Conservation (phyloP, 2,113 vertebrate species). For the Alligator mississippiensis region DNA sequence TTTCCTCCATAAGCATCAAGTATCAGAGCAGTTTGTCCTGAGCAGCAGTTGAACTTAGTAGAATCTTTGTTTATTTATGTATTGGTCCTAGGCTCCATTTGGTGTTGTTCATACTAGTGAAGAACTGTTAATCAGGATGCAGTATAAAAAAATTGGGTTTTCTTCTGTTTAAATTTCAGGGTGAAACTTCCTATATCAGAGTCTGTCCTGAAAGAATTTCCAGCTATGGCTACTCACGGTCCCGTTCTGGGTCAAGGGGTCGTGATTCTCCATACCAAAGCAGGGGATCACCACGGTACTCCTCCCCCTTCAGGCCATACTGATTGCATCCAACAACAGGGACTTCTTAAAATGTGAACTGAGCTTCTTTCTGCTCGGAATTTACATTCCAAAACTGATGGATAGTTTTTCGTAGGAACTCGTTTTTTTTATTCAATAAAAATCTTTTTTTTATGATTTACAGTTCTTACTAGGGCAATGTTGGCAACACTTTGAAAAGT, state of each 20-base stretch:
- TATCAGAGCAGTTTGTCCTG: not conserved
- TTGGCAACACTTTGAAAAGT: conserved; percentile 68
- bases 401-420: conserved; percentile 71
- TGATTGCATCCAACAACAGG: conserved; percentile 71
- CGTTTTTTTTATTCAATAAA: conserved; percentile 56
- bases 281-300: conserved; percentile 90
- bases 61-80: not conserved
- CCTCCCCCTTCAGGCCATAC: conserved; percentile 85
- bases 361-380: conserved; percentile 73
- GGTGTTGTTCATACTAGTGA: not conserved
- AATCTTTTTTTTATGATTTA: conserved; percentile 50
- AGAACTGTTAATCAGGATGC: not conserved
- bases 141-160: conserved; percentile 14
- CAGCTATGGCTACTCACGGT: conserved; percentile 88
- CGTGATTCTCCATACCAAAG: conserved; percentile 90
- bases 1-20: not conserved
- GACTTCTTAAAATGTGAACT: conserved; percentile 68
- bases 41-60: not conserved
- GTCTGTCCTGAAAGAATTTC: conserved; percentile 89
- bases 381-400: conserved; percentile 79
- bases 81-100: not conserved
- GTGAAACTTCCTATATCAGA: conserved; percentile 91
- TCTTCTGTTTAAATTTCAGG: conserved; percentile 77
- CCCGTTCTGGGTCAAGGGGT: conserved; percentile 90
- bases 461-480: conserved; percentile 70